Evolutionary conservation across 2,797 vertebrate genomes (phyloP).

Genomic region (Alauda arvensis): DNA sequence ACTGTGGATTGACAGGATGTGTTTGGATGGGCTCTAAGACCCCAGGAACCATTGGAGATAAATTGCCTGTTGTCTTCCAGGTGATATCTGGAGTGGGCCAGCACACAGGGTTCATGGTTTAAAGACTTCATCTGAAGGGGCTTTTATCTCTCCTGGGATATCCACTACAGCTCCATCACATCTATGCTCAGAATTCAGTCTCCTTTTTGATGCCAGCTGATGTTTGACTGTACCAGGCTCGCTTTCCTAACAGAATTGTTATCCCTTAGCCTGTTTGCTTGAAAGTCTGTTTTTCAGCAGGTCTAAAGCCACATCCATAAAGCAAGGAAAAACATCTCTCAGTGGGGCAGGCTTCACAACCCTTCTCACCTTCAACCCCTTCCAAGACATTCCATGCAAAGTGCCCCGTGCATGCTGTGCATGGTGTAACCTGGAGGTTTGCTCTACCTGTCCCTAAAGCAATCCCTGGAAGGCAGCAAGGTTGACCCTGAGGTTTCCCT

Average conservation of each 20-base stretch:
- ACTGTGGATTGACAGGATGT: background rate
- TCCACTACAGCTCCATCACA: background rate
- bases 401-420: background rate
- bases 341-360: rapidly evolving
- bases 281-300: background rate
- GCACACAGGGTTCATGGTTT: background rate
- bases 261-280: background rate
- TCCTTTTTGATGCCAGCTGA: background rate
- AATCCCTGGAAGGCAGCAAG: background rate
- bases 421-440: background rate
- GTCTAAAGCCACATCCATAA: background rate
- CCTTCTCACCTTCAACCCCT: background rate
- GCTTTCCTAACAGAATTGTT: background rate
- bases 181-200: background rate
- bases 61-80: background rate
- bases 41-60: background rate
- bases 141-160: background rate
- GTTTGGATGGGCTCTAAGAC: background rate
- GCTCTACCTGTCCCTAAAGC: background rate
- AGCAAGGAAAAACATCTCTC: background rate
- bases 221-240: background rate
- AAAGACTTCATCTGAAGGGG: background rate
- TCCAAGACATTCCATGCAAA: background rate
- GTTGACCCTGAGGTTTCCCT: background rate
- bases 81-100: background rate